Conservation (phyloP, 2,888 invertebrate genomes). For the Panzeria rudis region DNA sequence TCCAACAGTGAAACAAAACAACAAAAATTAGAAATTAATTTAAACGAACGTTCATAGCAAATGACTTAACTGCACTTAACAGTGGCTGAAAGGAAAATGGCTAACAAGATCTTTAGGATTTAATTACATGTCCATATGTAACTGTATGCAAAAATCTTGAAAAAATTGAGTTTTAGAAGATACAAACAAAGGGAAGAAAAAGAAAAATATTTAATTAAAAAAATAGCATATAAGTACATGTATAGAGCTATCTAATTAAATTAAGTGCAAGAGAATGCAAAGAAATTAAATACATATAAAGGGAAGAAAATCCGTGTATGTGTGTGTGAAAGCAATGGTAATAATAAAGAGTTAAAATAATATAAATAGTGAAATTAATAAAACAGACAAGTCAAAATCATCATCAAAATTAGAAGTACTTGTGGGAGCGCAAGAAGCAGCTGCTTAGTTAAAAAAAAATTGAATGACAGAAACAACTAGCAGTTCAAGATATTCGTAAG, state of each 20-base stretch:
- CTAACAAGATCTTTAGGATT: background rate
- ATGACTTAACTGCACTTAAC: background rate
- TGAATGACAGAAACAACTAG: conserved; percentile 42
- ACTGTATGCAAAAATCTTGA: background rate
- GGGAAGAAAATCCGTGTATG: background rate
- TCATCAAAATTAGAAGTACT: background rate
- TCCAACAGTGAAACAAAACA: background rate
- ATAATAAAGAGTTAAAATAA: conserved; percentile 27
- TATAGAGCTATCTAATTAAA: conserved; percentile 15
- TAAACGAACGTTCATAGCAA: conserved; percentile 1
- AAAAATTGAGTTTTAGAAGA: background rate
- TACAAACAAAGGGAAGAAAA: background rate
- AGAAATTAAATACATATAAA: conserved; percentile 2
- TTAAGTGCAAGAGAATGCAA: conserved; percentile 15
- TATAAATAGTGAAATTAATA: background rate
- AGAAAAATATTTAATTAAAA: conserved; percentile 23
- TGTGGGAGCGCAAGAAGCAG: conserved; percentile 10
- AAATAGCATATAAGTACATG: conserved; percentile 22
- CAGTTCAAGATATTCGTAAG: conserved; percentile 60
- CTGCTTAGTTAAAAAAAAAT: background rate
- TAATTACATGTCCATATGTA: background rate
- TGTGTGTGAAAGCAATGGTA: background rate
- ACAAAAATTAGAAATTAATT: background rate
- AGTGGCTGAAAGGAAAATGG: background rate
- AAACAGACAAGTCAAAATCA: conserved; percentile 15